Base-by-base conservation (phyloP, 2,797 vertebrate genomes). In the Enteromius fasciolatus region DNA sequence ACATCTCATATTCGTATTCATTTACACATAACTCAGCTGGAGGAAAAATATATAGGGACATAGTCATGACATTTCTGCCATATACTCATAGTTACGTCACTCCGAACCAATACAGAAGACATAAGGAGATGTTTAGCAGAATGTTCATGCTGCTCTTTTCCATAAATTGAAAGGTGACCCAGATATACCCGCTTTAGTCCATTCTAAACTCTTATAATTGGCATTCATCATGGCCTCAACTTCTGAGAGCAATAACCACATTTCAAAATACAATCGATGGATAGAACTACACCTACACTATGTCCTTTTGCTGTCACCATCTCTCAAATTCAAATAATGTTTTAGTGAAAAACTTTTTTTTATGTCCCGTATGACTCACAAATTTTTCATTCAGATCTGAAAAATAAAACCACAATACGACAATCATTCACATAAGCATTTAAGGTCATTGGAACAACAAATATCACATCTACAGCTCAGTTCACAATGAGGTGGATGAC, bases 401-500 rank as follows among this genome's bases (percentile, higher is more conserved):
- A 9, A 68, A 20, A 25, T 8, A 10, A 39, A 39, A 39, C 39
- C 7, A 39, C 5, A 28, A 54, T 28, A 50, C 5, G 31, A 9
- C 17, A 41, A 15, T 28, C n/a, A 80, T 28, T 68, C 33, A 61
- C n/a, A 15, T 4, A 44, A 20, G 15, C 17, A 3, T 67, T 18
- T 23, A 14, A 67, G 50, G 67, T 72, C 1, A 46, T 20, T 59
- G 14, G 18, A 46, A 36, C 18, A 61, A 48, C 23, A 48, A 4
- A 63, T 15, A 25, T 63, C 46, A 61, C 7, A 50, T 72, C 23
- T 23, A 5, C 68, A 72, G 52, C 20, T 33, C n/a, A 20, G 54
- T 76, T 74, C 12, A 64, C 52, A 63, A 64, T 57, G 33, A 67
- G 25, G 39, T 76, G 61, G 23, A 31, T 77, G 57, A 33, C 52